Percentiles rank a stretch among this genome's conserved stretches.
Conservation (phyloP, 2,113 vertebrate genomes). For the Proterorhinus semilunaris region DNA sequence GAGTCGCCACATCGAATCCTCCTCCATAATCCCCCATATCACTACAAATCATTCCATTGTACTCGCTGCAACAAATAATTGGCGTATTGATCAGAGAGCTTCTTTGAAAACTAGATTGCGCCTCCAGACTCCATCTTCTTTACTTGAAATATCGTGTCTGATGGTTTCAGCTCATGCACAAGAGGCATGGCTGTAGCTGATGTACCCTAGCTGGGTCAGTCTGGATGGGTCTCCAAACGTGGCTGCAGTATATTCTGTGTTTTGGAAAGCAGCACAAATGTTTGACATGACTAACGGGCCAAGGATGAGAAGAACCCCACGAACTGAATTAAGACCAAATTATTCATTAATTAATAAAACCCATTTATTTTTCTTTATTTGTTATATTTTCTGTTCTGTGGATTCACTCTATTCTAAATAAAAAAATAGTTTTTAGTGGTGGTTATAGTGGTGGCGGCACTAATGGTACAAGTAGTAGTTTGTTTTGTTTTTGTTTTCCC, state of each 20-base stretch:
- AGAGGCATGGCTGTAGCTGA: background rate
- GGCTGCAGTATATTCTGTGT: background rate
- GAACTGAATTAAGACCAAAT: too few relatives aligned
- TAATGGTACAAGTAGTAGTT: too few relatives aligned
- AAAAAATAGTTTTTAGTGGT: too few relatives aligned
- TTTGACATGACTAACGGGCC: too few relatives aligned
- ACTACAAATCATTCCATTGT: background rate
- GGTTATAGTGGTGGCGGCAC: too few relatives aligned
- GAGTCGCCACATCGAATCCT: background rate
- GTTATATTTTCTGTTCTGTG: too few relatives aligned
- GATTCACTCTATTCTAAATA: too few relatives aligned
- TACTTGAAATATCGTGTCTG: background rate
- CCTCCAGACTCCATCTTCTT: background rate
- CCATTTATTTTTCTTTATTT: too few relatives aligned
- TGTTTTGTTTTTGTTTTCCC: too few relatives aligned
- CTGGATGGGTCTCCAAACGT: background rate
- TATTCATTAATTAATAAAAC: too few relatives aligned
- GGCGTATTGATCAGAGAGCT: background rate
- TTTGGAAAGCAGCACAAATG: background rate
- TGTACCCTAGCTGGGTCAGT: background rate
- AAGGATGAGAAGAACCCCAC: too few relatives aligned
- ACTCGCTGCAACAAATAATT: background rate
- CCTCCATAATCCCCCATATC: slow-evolving; percentile 17
- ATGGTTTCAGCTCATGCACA: background rate
- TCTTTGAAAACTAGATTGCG: background rate